Conservation (phyloP, 2,113 vertebrate species). For the Astur gentilis region DNA sequence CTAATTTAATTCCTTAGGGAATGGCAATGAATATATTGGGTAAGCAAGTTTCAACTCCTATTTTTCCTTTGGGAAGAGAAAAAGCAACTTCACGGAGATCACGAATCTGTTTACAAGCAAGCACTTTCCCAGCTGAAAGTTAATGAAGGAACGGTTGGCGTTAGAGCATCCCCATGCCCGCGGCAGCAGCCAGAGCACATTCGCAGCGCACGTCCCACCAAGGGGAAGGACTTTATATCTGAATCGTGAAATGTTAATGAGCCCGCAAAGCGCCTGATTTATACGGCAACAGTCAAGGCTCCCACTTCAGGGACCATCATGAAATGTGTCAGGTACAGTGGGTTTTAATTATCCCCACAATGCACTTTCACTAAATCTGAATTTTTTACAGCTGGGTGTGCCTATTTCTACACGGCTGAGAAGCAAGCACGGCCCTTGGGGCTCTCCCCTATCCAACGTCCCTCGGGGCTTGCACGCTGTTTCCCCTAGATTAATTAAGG, state of each 20-base stretch:
- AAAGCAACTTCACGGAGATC: not conserved
- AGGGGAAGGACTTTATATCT: not conserved
- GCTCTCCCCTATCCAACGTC: not conserved
- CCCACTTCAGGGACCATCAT: not conserved
- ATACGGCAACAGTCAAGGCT: not conserved
- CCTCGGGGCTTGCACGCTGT: fast-evolving
- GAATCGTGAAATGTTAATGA: not conserved
- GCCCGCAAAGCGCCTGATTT: not conserved
- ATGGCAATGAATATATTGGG: not conserved
- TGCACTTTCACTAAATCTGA: not conserved
- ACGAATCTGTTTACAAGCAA: not conserved
- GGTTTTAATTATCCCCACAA: not conserved
- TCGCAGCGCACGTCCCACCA: not conserved
- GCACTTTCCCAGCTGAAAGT: not conserved
- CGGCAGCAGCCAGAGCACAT: not conserved
- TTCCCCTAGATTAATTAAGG: constrained; percentile 13
- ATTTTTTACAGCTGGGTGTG: not conserved
- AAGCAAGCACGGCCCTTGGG: not conserved
- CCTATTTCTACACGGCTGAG: not conserved
- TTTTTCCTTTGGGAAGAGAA: not conserved
- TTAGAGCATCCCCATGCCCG: not conserved
- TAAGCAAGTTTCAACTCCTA: not conserved
- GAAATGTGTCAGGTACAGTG: not conserved
- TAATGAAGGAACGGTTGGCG: not conserved
- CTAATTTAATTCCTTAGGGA: not conserved